Conservation (phyloP, 2,888 invertebrate species). For the Eurois occulta region DNA sequence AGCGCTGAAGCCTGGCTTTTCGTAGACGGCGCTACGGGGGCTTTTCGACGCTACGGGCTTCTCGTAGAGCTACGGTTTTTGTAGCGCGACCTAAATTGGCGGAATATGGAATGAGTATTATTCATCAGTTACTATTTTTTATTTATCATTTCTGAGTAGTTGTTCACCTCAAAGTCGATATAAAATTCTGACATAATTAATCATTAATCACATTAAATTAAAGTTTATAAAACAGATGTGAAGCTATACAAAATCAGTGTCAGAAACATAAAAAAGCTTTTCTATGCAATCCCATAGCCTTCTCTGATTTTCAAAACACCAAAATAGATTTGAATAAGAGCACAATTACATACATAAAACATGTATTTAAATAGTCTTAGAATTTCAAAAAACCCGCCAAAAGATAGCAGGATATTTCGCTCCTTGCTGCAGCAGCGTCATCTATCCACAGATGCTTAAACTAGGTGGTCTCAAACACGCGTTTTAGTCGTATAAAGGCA, state of each 20-base stretch:
- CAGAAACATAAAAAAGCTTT: background rate
- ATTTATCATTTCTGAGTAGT: background rate
- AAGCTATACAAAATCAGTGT: background rate
- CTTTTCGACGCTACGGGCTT: conserved; percentile 15
- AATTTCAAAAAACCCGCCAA: background rate
- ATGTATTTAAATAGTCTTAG: background rate
- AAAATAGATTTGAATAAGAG: background rate
- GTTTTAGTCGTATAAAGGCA: background rate
- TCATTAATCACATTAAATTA: background rate
- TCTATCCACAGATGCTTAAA: conserved; percentile 11
- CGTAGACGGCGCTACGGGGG: conserved; percentile 20
- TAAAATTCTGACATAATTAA: background rate
- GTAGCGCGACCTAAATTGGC: background rate
- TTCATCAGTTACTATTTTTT: background rate
- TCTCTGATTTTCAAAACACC: background rate
- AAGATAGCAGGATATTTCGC: background rate
- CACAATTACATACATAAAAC: too few species aligned
- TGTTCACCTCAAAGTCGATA: background rate
- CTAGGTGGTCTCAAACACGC: background rate
- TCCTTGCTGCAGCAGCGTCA: conserved; percentile 11
- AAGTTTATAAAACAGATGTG: background rate
- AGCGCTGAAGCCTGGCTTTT: conserved; percentile 15
- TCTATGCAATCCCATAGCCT: too few species aligned
- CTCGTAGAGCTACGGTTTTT: conserved; percentile 7
- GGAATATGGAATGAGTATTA: background rate